Evolutionary conservation across 2,113 vertebrate species (phyloP).

Genomic region (Actenoides lindsayi): DNA sequence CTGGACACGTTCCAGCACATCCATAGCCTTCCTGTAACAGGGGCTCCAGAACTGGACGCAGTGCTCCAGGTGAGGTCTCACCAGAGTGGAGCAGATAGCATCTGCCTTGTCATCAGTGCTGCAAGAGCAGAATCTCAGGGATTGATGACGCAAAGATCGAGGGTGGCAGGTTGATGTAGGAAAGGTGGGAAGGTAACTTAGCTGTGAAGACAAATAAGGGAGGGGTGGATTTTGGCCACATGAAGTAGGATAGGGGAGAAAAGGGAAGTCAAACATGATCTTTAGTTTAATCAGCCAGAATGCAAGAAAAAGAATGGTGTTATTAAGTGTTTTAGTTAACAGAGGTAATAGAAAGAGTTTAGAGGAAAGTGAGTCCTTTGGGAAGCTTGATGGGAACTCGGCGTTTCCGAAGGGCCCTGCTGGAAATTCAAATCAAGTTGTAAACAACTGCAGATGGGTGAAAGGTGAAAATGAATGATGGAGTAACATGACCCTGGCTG

Average conservation of each 20-base stretch:
- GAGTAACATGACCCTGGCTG: neutral
- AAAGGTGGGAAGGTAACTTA: slow-evolving; percentile 39
- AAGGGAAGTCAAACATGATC: slow-evolving; percentile 37
- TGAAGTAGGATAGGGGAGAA: neutral
- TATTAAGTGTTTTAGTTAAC: slow-evolving; percentile 33
- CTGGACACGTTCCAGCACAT: no score
- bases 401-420: neutral
- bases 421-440: slow-evolving; percentile 37
- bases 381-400: neutral
- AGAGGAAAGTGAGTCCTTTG: slow-evolving; percentile 28
- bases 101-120: neutral
- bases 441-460: neutral
- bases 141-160: slow-evolving; percentile 4
- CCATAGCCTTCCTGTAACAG: no score
- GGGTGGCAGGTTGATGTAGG: neutral
- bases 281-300: slow-evolving; percentile 27
- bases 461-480: neutral
- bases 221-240: neutral
- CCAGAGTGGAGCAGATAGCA: neutral
- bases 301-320: neutral
- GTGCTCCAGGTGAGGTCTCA: no score
- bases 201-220: slow-evolving; percentile 39
- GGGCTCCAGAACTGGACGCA: no score
- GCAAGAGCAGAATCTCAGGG: neutral
- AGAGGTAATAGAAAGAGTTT: neutral